phyloP scores from a whole-genome alignment of 2,113 vertebrate genomes.

The Urocolius indicus region DNA sequence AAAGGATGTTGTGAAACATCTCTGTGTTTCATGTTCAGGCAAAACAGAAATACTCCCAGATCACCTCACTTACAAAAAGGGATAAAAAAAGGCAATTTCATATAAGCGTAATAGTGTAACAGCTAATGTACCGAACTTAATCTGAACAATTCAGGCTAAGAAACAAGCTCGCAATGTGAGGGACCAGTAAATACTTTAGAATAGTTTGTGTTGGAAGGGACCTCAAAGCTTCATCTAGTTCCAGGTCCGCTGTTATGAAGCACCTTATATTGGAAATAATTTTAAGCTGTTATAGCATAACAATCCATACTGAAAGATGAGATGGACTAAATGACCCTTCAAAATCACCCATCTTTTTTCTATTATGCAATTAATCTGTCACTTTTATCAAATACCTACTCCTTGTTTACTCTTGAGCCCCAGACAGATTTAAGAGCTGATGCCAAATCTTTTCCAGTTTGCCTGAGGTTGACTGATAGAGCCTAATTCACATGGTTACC shows the following conservation, averaged over 20 bases:
- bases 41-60: neutral
- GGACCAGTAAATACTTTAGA: neutral
- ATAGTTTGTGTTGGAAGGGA: neutral
- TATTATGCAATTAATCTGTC: neutral
- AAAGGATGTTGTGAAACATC: slow-evolving; percentile 68
- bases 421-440: neutral
- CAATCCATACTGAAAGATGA: neutral
- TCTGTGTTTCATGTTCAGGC: slow-evolving; percentile 56
- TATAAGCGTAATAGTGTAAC: neutral
- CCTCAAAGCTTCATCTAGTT: neutral
- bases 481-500: neutral
- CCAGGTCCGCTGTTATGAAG: neutral
- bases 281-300: neutral
- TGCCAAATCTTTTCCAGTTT: neutral
- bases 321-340: neutral
- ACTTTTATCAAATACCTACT: neutral
- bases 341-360: neutral
- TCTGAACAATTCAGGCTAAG: neutral
- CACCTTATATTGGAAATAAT: neutral
- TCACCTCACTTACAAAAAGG: neutral
- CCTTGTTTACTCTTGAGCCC: neutral
- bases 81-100: neutral
- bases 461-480: neutral
- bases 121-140: neutral
- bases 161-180: neutral